Evolutionary conservation across 2,888 invertebrate genomes (phyloP).

Genomic region (Bembecia ichneumoniformis): DNA sequence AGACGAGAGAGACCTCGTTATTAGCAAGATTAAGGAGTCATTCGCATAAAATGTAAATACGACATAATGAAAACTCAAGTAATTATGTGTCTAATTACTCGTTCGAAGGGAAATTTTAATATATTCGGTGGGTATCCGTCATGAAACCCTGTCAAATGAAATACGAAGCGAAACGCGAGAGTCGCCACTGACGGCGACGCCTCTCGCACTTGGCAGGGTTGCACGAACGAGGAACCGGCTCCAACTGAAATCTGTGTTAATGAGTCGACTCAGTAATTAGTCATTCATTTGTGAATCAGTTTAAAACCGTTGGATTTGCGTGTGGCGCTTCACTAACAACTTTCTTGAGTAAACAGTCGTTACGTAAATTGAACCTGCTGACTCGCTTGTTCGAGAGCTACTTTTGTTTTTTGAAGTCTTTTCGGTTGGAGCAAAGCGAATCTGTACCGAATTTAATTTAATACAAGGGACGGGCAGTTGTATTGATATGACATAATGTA

Average conservation of each 20-base stretch:
- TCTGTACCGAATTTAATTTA: too few species aligned
- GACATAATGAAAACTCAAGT: constrained; percentile 2
- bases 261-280: constrained; percentile 24
- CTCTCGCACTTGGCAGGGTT: constrained; percentile 16
- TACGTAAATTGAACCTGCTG: neutral
- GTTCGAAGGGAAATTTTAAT: neutral
- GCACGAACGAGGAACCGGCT: constrained; percentile 6
- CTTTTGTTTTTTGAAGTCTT: too few species aligned
- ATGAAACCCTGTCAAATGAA: constrained; percentile 1
- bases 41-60: neutral
- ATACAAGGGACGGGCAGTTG: too few species aligned
- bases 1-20: too few species aligned
- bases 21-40: too few species aligned
- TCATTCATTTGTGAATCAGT: constrained; percentile 24
- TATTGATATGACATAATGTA: too few species aligned
- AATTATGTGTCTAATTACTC: constrained; percentile 2
- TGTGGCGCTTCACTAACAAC: neutral
- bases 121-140: constrained; percentile 1
- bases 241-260: constrained; percentile 17
- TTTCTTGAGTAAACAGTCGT: neutral
- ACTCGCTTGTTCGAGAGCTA: neutral
- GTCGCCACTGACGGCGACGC: constrained; percentile 10
- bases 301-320: constrained; percentile 1
- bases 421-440: too few species aligned
- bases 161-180: neutral